Base-by-base conservation (phyloP, 2,797 vertebrate genomes). In the Alosa sapidissima region DNA sequence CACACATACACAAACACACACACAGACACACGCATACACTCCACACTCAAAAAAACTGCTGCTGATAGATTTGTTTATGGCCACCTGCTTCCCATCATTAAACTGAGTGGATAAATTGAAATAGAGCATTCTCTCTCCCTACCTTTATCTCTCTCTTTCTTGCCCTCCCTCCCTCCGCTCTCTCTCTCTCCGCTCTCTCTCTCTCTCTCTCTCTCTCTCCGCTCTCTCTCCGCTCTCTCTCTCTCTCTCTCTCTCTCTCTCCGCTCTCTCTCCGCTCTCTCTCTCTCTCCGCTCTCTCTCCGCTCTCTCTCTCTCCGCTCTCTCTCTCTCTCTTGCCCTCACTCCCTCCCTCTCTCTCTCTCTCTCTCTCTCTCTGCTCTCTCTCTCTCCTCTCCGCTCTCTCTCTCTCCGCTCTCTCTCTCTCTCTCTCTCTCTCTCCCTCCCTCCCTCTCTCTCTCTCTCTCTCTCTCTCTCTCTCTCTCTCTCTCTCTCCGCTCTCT, bases 51-150 rank as follows among this genome's bases (percentile, higher is more conserved):
- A 72, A 9, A 45, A 41, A 47, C 72, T 47, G 72, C 41, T 78
- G 16, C 36, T 78, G 72, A 78, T 78, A 78, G 72, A 78, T 78
- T 36, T 78, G 72, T 78, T 78, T 78, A 78, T 78, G 72, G 72
- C 72, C 72, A 78, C 72, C 72, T 78, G 72, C 72, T 78, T 78
- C 72, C 72, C 16, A 47, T 78, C 72, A 78, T 45, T 45, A 78
- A 78, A 78, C 72, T 78, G 72, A 78, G 36, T 78, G 72, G 72
- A 5, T 16, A 78, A 47, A 78, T 78, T 78, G 47, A 78, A 78
- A 78, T 78, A 78, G 72, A 78, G 14, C 36, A 47, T 36, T 78
- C 72, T 47, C 72, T 7, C 72, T 75, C 36, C 3, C 68, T 47
- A 41, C 33, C 33, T 41, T 45, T 11, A 19, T 78, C 19, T 78